Percentiles rank a stretch among this genome's conserved stretches.
Conservation (phyloP, 92 coral and sea anemone species). For the Parazoanthus darwini region DNA sequence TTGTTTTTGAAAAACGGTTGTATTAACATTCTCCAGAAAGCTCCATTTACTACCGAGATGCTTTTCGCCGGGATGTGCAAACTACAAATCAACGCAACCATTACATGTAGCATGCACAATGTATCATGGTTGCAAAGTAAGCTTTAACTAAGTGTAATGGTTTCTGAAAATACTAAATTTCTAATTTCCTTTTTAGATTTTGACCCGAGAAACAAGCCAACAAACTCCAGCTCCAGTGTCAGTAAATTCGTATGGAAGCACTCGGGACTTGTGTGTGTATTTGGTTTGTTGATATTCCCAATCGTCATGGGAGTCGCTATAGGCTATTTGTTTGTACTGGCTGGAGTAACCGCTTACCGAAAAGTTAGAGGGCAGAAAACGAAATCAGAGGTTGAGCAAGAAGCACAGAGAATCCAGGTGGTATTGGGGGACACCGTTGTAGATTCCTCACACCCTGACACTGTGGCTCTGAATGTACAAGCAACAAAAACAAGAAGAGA, state of each 20-base stretch:
- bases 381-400: conserved; percentile 62
- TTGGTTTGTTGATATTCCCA: conserved; percentile 81
- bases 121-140: neutral
- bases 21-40: too few species aligned
- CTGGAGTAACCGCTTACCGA: conserved; percentile 82
- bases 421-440: conserved; percentile 87
- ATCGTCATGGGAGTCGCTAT: conserved; percentile 86
- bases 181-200: conserved; percentile 54
- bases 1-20: too few species aligned
- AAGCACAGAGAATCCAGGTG: conserved; percentile 84
- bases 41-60: too few species aligned
- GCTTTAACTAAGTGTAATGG: neutral
- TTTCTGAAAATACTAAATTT: too few species aligned
- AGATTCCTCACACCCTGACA: conserved; percentile 87
- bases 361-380: conserved; percentile 64
- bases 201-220: conserved; percentile 84
- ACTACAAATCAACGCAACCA: too few species aligned
- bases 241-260: conserved; percentile 87
- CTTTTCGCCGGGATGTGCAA: too few species aligned
- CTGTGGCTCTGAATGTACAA: conserved; percentile 88
- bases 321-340: conserved; percentile 79
- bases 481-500: conserved; percentile 55
- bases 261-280: conserved; percentile 84
- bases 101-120: too few species aligned
- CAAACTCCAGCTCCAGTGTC: conserved; percentile 59